A percentile compares a stretch with the other conserved stretches of the same genome.
Evolutionary conservation across 2,113 vertebrate genomes (phyloP).

Genomic region (Aspiorhynchus laticeps): DNA sequence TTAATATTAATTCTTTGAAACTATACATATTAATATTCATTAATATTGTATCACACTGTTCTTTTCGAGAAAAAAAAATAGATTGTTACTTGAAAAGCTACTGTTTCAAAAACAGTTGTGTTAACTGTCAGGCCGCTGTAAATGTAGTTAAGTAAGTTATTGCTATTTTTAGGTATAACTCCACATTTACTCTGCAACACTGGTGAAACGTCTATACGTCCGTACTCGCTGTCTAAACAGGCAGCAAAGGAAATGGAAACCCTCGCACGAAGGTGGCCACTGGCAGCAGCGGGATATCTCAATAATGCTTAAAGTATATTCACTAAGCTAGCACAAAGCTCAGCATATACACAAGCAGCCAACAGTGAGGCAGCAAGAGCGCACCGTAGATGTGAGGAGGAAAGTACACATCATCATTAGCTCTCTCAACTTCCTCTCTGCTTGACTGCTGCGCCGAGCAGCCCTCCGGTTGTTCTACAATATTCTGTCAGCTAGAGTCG

Average conservation of each 20-base stretch:
- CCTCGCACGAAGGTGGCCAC: neutral
- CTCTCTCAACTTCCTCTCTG: constrained; percentile 37
- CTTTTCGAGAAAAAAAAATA: neutral
- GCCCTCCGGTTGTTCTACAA: constrained; percentile 18
- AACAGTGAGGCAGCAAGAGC: constrained; percentile 16
- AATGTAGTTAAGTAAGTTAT: neutral
- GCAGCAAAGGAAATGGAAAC: neutral
- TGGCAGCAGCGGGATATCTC: constrained; percentile 24
- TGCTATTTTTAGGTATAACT: neutral
- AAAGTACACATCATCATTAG: constrained; percentile 51
- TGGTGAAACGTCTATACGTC: neutral
- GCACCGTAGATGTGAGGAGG: constrained; percentile 11
- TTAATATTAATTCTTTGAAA: neutral
- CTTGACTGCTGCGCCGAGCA: constrained; percentile 18
- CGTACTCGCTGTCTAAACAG: neutral
- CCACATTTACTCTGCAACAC: neutral
- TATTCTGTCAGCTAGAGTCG: constrained; percentile 9
- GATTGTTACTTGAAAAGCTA: neutral
- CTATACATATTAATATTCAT: neutral
- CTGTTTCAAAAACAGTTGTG: neutral
- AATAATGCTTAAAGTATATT: constrained; percentile 30
- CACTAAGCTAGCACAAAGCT: constrained; percentile 24
- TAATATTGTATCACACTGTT: neutral
- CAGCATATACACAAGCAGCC: constrained; percentile 10
- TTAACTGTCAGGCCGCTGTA: neutral